Conservation (phyloP, 2,113 vertebrate genomes). For the Anoplopoma fimbria region DNA sequence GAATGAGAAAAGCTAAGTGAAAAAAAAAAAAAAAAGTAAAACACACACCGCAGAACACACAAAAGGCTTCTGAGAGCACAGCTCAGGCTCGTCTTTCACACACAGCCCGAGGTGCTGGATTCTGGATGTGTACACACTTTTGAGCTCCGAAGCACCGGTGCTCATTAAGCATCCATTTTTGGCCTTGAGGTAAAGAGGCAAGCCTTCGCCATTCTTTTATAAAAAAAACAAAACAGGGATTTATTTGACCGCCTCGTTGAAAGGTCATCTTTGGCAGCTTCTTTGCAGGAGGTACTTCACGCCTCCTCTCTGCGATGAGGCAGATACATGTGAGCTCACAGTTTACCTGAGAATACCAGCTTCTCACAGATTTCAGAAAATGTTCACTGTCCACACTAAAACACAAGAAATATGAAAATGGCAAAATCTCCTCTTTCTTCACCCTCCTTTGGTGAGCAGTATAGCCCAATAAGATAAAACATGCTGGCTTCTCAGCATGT, state of each 20-base stretch:
- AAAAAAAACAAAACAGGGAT: conserved; percentile 24
- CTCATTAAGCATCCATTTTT: conserved; percentile 58
- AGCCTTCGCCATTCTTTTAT: conserved; percentile 2
- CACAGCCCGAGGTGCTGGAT: conserved; percentile 59
- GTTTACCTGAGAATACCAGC: neutral
- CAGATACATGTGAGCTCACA: neutral
- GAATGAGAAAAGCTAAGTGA: conserved; percentile 24
- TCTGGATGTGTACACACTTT: conserved; percentile 39
- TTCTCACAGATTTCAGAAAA: neutral
- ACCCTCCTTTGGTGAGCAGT: neutral
- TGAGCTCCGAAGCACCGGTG: conserved; percentile 41
- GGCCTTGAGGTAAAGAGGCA: conserved; percentile 45
- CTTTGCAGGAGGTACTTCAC: neutral
- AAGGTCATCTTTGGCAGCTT: conserved; percentile 26
- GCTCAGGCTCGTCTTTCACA: conserved; percentile 66
- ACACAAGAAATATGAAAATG: neutral
- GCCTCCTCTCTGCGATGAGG: neutral
- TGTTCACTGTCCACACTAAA: neutral
- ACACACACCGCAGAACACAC: conserved; percentile 48
- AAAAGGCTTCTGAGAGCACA: conserved; percentile 57
- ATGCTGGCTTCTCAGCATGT: no score
- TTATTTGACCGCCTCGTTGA: conserved; percentile 27
- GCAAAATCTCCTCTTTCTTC: neutral
- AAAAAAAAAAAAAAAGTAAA: conserved; percentile 27
- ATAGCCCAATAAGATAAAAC: no score